Evolutionary conservation across 2,113 vertebrate genomes (phyloP), one percentile per base, ranked within the genome.

Genomic region (Corythaeola cristata): DNA sequence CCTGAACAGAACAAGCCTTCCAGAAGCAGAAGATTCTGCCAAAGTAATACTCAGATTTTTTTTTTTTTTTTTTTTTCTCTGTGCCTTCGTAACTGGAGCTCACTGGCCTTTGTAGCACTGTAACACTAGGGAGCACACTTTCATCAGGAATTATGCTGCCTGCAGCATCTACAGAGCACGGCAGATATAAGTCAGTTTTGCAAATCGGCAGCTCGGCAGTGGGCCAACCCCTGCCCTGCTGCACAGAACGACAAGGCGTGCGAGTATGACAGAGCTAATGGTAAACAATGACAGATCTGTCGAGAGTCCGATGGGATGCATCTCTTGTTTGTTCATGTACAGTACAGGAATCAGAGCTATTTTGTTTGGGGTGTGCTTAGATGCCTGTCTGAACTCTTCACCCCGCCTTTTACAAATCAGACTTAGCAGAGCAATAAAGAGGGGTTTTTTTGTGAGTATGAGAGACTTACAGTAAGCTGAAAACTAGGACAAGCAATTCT

Each of bases 71-170:
- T 44, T 44, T 69, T 56, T 33, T 12, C 18, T 81, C 41, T 72
- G 6, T 53, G 8, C 23, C 15, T 52, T 88, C 37, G 30, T 86
- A 53, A 27, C 24, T 13, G 37, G 33, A 86, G 39, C 41, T 75
- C 47, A 14, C 33, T 37, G 80, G 94, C 81, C 87, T 72, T 81
- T 93, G 79, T 96, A 79, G 59, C 11, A 1, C 68, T 97, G 52
- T 58, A 97, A 98, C 98, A 95, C 98, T 98, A 98, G 98, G 96
- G 98, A 96, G 98, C 98, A 98, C 96, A 97, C 98, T 98, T 97
- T 97, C 97, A 96, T 94, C 96, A 98, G 86, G 93, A 98, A 98
- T 98, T 98, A 73, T 55, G 28, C 69, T 88, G 74, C 50, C 76
- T 82, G 78, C 49, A 94, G 69, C 86, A 92, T 81, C 92, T 50